Conservation (phyloP, 2,888 invertebrate species). For the Melanophora roralis region DNA sequence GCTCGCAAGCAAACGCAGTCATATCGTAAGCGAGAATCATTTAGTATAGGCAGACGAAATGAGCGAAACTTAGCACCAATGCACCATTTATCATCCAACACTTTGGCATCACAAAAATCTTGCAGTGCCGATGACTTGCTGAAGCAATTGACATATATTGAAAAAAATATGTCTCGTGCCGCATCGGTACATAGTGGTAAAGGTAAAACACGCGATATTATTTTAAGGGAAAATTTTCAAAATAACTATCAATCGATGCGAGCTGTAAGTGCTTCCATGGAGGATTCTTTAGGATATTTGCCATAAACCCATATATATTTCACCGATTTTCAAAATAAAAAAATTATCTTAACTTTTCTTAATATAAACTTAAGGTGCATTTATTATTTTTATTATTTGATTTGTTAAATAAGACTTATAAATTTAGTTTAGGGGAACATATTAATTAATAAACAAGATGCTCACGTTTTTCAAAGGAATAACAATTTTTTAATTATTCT, state of each 20-base stretch:
- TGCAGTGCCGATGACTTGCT: slow-evolving; percentile 74
- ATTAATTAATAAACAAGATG: slow-evolving; percentile 24
- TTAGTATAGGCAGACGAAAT: slow-evolving; percentile 69
- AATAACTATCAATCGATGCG: slow-evolving; percentile 76
- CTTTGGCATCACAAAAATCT: slow-evolving; percentile 68
- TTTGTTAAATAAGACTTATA: background rate
- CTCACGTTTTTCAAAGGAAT: slow-evolving; percentile 73
- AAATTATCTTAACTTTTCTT: too few species aligned
- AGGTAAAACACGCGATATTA: slow-evolving; percentile 59
- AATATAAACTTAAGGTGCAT: slow-evolving; percentile 37
- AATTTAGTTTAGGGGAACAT: too few species aligned
- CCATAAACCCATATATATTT: slow-evolving; percentile 69
- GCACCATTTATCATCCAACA: slow-evolving; percentile 63
- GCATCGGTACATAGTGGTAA: slow-evolving; percentile 67
- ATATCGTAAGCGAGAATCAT: slow-evolving; percentile 69
- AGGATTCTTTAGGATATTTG: slow-evolving; percentile 78
- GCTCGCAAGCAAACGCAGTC: slow-evolving; percentile 63
- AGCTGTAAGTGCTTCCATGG: slow-evolving; percentile 76
- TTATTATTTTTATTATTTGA: slow-evolving; percentile 12
- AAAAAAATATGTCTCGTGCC: slow-evolving; percentile 67
- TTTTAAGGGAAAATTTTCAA: slow-evolving; percentile 61
- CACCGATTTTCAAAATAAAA: background rate
- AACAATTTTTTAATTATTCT: slow-evolving; percentile 21
- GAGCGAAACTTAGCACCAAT: slow-evolving; percentile 61
- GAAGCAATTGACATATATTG: slow-evolving; percentile 72